phyloP scores from a whole-genome alignment of 2,888 invertebrate species.

The Microplitis deprimator region DNA sequence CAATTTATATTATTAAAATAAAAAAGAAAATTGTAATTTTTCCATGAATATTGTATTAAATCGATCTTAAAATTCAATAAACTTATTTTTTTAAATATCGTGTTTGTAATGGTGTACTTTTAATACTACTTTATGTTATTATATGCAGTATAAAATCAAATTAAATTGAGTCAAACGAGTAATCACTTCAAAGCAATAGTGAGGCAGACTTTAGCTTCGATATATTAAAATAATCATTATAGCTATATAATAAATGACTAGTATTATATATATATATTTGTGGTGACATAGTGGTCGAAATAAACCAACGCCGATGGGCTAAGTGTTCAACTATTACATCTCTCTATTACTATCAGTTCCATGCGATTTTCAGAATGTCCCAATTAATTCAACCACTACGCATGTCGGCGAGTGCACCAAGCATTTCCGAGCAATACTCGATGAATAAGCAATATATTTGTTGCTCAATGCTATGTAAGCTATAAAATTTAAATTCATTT shows the following conservation, averaged over 20 bases:
- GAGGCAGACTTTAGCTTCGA: neutral
- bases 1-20: too few relatives aligned
- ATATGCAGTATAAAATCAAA: too few relatives aligned
- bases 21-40: too few relatives aligned
- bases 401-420: neutral
- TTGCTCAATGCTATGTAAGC: constrained; percentile 21
- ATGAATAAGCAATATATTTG: neutral
- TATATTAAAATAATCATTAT: neutral
- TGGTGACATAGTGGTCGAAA: neutral
- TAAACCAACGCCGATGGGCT: constrained; percentile 12
- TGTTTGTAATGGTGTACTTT: too few relatives aligned
- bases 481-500: neutral
- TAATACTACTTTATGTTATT: too few relatives aligned
- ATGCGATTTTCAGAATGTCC: neutral
- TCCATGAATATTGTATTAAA: too few relatives aligned
- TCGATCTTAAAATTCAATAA: too few relatives aligned
- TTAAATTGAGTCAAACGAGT: too few relatives aligned
- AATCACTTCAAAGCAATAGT: neutral
- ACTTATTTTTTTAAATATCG: too few relatives aligned
- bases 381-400: constrained; percentile 1
- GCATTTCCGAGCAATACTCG: neutral
- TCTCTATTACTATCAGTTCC: neutral
- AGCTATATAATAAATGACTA: neutral
- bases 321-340: neutral
- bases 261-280: neutral